Conservation (phyloP, 2,113 vertebrate species). For the Hemibagrus wyckioides region DNA sequence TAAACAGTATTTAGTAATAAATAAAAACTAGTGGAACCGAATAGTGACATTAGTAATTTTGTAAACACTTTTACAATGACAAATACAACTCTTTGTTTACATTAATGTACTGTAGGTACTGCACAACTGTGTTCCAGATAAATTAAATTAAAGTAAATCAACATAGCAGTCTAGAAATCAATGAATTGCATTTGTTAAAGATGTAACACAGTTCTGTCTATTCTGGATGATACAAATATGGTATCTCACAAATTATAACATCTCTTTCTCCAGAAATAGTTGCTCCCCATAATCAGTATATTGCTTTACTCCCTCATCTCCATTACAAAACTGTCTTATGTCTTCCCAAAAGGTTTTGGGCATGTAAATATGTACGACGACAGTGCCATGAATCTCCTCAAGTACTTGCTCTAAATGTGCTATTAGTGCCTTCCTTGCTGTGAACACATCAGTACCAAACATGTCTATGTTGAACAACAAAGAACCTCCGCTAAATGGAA, state of each 20-base stretch:
- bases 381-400: slow-evolving; percentile 21
- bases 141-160: too few relatives aligned
- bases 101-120: too few relatives aligned
- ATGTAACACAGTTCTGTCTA: background rate
- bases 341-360: slow-evolving; percentile 37
- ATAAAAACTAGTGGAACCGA: background rate
- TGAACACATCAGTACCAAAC: slow-evolving; percentile 43
- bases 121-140: too few relatives aligned
- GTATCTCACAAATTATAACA: slow-evolving; percentile 4
- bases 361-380: slow-evolving; percentile 50
- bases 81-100: background rate
- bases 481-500: slow-evolving; percentile 55
- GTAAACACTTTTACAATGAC: background rate
- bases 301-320: slow-evolving; percentile 29
- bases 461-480: slow-evolving; percentile 55
- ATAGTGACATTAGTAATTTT: background rate
- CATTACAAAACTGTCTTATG: slow-evolving; percentile 49
- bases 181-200: background rate
- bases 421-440: slow-evolving; percentile 45
- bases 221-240: background rate
- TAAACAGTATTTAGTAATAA: too few relatives aligned
- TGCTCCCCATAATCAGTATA: slow-evolving; percentile 43
- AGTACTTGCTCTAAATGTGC: slow-evolving; percentile 48
- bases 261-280: slow-evolving; percentile 50
- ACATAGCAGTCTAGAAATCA: background rate